Conservation (phyloP, 35 echinoderm and acorn worm species). For the Amphiura filiformis region DNA sequence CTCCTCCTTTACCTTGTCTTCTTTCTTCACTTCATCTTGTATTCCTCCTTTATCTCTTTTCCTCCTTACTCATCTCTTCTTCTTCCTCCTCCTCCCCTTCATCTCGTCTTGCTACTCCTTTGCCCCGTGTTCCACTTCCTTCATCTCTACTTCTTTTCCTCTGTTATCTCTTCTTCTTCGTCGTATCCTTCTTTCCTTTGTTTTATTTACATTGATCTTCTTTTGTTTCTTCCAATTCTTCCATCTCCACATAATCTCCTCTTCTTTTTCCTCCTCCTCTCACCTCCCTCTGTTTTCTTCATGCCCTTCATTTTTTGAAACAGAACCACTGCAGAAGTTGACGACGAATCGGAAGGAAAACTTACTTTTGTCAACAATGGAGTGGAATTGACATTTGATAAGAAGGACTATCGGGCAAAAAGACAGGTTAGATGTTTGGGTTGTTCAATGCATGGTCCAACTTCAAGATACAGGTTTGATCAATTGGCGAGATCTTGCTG, state of each 20-base stretch:
- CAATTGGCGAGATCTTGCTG: no score
- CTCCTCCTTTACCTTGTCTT: no score
- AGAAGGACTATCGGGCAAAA: conserved; percentile 57
- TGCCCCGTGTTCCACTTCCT: not conserved
- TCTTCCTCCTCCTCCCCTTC: no score
- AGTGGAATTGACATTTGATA: conserved; percentile 54
- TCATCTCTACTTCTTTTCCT: not conserved
- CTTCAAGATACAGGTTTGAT: no score
- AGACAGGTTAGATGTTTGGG: conserved; percentile 57
- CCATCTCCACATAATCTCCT: not conserved
- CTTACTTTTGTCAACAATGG: conserved; percentile 37
- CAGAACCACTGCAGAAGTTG: conserved; percentile 39
- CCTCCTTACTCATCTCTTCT: no score
- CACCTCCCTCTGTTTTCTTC: no score
- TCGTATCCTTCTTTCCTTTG: not conserved
- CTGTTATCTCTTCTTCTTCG: not conserved
- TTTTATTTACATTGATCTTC: not conserved
- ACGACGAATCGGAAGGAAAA: conserved; percentile 39
- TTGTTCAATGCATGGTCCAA: no score
- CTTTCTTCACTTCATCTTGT: no score
- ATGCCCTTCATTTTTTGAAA: no score
- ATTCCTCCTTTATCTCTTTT: no score
- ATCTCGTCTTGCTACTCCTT: no score
- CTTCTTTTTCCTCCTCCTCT: not conserved
- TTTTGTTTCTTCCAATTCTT: not conserved